Conservation (phyloP, 2,797 vertebrate genomes). For the Chaenodraco wilsoni region DNA sequence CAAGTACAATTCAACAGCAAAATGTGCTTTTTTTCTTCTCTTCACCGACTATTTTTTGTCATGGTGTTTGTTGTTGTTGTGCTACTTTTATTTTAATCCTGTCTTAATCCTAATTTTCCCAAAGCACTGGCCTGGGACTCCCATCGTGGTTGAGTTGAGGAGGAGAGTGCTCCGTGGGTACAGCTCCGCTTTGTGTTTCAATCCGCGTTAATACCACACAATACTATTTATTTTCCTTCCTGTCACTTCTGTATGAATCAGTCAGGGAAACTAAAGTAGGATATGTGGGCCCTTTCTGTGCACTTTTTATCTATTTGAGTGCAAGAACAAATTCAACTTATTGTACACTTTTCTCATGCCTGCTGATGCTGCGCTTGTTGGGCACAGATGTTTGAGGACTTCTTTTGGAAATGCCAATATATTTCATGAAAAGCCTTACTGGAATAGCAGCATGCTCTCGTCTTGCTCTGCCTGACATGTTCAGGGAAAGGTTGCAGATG, state of each 20-base stretch:
- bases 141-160: conserved; percentile 41
- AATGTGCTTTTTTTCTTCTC: conserved; percentile 24
- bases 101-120: conserved; percentile 60
- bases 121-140: conserved; percentile 54
- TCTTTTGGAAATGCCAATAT: conserved; percentile 28
- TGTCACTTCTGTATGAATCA: conserved; percentile 18
- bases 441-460: conserved; percentile 26
- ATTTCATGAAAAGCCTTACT: conserved; percentile 34
- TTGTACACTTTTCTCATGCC: conserved; percentile 17
- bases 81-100: conserved; percentile 61
- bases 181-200: conserved; percentile 51
- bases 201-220: conserved; percentile 41
- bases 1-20: conserved; percentile 31
- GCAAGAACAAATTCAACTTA: conserved; percentile 18
- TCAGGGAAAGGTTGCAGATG: conserved; percentile 49
- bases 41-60: conserved; percentile 38
- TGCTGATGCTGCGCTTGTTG: conserved; percentile 19
- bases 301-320: conserved; percentile 21
- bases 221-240: conserved; percentile 17
- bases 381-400: conserved; percentile 27
- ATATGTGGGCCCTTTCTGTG: conserved; percentile 31
- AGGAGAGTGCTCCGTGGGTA: conserved; percentile 34
- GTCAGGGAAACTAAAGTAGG: conserved; percentile 44
- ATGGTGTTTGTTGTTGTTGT: conserved; percentile 33
- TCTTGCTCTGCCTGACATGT: conserved; percentile 17